A percentile compares a stretch with the other conserved stretches of the same genome.
Conservation (phyloP, 30 jellyfish, hydroid and myxozoan species). For the Aurelia aurita complex sp. Pacific region DNA sequence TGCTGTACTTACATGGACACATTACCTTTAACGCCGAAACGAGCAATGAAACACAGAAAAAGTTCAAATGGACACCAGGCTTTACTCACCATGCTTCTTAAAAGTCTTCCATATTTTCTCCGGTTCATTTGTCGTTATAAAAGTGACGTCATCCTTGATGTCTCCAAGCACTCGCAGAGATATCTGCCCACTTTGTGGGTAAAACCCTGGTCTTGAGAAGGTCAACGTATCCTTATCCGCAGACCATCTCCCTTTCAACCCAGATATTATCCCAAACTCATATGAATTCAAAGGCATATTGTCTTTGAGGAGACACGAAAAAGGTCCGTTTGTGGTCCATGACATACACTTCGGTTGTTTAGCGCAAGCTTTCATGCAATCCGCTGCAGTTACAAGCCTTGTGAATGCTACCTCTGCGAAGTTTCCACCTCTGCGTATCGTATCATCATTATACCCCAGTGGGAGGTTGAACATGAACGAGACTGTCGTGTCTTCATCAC, state of each 20-base stretch:
- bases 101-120: slow-evolving; percentile 81
- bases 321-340: slow-evolving; percentile 99
- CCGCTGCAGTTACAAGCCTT: slow-evolving; percentile 90
- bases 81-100: slow-evolving; percentile 66
- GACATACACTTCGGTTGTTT: slow-evolving; percentile 90
- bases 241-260: slow-evolving; percentile 91
- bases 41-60: too few species aligned
- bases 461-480: slow-evolving; percentile 92
- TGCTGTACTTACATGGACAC: too few species aligned
- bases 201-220: slow-evolving; percentile 87
- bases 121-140: slow-evolving; percentile 72
- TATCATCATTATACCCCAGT: slow-evolving; percentile 94
- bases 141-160: slow-evolving; percentile 49
- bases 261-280: slow-evolving; percentile 97
- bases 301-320: slow-evolving; percentile 95
- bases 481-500: slow-evolving; percentile 75
- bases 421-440: slow-evolving; percentile 94
- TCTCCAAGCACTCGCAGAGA: slow-evolving; percentile 73
- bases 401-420: slow-evolving; percentile 90
- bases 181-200: slow-evolving; percentile 92
- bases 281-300: slow-evolving; percentile 93
- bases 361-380: slow-evolving; percentile 97
- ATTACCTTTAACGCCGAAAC: too few species aligned
- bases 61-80: too few species aligned
- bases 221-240: slow-evolving; percentile 61